Evolutionary conservation across 2,113 vertebrate genomes (phyloP), one percentile per base, ranked within the genome.

Genomic region (Thunnus maccoyii): DNA sequence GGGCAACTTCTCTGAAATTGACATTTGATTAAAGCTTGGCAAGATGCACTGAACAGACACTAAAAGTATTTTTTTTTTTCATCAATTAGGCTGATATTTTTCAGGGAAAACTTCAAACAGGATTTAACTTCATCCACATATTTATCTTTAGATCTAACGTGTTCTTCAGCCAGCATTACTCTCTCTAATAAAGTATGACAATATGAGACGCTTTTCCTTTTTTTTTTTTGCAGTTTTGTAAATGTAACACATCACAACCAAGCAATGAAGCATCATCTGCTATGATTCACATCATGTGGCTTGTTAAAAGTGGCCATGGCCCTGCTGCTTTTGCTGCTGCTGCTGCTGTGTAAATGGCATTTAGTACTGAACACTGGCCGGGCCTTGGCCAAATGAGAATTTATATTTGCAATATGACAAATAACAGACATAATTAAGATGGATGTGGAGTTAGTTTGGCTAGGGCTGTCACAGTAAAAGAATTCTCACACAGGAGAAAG

Each of bases 1-100:
- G 89, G 83, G 79, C 84, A 56, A 83, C 63, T 1, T 25, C 78
- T 81, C 30, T 9, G 74, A 67, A 82, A 88, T 27, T 78, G 86
- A 84, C 87, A 83, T 89, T 85, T 76, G 85, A 89, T 87, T 81
- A 83, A 88, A 85, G 72, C 78, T 77, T 79, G 44, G 60, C 51
- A 56, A 66, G 46, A 77, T 72, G 64, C 63, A 54, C 27, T 10
- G 51, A 76, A 55, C n/a, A 78, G 57, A 58, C 72, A 25, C 50
- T 32, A 20, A 5, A 50, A 36, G 5, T 20, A 22, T 44, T 72
- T 76, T 16, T 41, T 41, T 44, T 64, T 58, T 18, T 15, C 30
- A 17, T 60, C 17, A 70, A 76, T 84, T 46, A 75, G 25, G 15
- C 10, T 4, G 22, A 60, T 30, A 3, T 56, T 61, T 73, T 56